A percentile compares a stretch with the other conserved stretches of the same genome.
These are phyloP conservation scores for Trissolcus japonicus DNA, from an alignment of 2,888 invertebrate species.

Conservation along the genomic window DNA sequence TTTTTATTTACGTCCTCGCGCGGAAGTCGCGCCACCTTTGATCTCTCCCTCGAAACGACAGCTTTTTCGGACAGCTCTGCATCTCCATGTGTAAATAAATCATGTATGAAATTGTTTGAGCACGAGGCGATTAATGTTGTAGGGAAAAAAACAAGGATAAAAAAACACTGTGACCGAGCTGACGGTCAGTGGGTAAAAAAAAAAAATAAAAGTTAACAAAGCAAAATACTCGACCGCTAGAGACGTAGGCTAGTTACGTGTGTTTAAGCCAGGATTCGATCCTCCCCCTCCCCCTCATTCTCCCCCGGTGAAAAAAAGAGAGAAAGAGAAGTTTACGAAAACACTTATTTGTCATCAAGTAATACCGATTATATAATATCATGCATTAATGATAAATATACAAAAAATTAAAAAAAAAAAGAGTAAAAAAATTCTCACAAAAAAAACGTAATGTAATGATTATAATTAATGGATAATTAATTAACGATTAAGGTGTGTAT, in stretches of 20 bases:
- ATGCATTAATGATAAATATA: conserved; percentile 53
- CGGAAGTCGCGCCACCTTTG: conserved; percentile 28
- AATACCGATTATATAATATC: conserved; percentile 54
- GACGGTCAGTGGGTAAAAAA: conserved; percentile 5
- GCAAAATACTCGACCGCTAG: conserved; percentile 51
- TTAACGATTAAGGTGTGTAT: conserved; percentile 27
- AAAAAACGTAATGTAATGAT: conserved; percentile 12
- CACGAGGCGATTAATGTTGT: conserved; percentile 61
- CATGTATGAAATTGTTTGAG: conserved; percentile 61
- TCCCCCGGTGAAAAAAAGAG: conserved; percentile 13
- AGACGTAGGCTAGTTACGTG: conserved; percentile 55
- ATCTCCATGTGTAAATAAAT: conserved; percentile 61
- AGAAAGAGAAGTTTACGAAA: conserved; percentile 24
- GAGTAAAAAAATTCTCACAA: conserved; percentile 12
- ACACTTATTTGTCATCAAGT: conserved; percentile 50
- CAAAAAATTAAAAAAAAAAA: conserved; percentile 17
- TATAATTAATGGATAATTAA: conserved; percentile 27
- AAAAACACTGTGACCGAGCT: not conserved
- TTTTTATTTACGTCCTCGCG: conserved; percentile 14
- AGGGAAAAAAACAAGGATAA: conserved; percentile 15
- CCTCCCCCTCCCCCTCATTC: conserved; percentile 13
- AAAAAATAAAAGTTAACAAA: conserved; percentile 14
- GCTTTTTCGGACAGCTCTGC: conserved; percentile 59
- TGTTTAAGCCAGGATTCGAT: conserved; percentile 36
- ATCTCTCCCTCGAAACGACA: conserved; percentile 31